Base-by-base conservation (phyloP, 2,888 invertebrate genomes). In the Neoscelio sp. region DNA sequence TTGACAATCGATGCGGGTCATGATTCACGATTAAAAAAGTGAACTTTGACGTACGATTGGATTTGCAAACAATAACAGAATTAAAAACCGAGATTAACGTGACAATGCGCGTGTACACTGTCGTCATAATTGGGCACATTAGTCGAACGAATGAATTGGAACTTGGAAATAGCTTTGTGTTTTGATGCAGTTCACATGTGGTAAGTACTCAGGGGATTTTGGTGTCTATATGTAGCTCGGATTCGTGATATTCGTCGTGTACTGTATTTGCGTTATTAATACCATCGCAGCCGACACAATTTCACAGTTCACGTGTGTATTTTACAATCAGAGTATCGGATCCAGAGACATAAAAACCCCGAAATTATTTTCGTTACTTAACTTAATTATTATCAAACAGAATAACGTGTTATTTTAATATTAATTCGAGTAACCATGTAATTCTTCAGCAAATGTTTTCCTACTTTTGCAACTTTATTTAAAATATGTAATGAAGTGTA, bases 91-190 rank as follows among this genome's bases (percentile, higher is more conserved):
- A n/a, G n/a, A n/a, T n/a, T n/a, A n/a, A n/a, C n/a, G n/a, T n/a
- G n/a, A n/a, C n/a, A n/a, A n/a, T n/a, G n/a, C n/a, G n/a, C n/a
- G 10, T 13, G 15, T 13, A 17, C 58, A 44, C 13, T 60, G 12
- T 5, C 18, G 48, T 48, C 46, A 38, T 17, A 38, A 44, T 17
- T 60, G 23, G 20, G 12, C 54, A 30, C 23, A 26, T 52, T 52
- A 62, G 23, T 5, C 35, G 58, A 68, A 33, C 60, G 40, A 58
- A 46, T 80, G 78, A 76, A 76, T 79, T 80, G 76, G 64, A 70
- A 77, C 76, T 80, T 83, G 74, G 65, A 83, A 83, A 84, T 82
- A 83, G 83, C 81, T 83, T 70, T 58, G 76, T 74, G 56, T 73
- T 80, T 80, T 81, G 83, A 82, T 81, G 73, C 74, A 78, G 80